phyloP scores from a whole-genome alignment of 2,797 vertebrate genomes.

The Peromyscus attwateri region DNA sequence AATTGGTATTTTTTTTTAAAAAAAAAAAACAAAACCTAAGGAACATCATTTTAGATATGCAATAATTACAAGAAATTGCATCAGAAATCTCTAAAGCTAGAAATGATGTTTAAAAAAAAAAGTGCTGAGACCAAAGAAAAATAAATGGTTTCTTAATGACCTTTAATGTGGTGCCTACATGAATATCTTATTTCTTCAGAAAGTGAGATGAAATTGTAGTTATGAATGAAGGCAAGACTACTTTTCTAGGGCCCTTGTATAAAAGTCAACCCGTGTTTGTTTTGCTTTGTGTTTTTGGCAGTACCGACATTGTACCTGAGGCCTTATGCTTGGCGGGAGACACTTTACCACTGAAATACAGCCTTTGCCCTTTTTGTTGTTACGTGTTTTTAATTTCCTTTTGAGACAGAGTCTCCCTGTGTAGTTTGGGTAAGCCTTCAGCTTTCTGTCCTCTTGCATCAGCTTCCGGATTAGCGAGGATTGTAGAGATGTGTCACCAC shows the following conservation, averaged over 20 bases:
- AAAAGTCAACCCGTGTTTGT: neutral
- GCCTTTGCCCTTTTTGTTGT: neutral
- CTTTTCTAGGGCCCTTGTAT: neutral
- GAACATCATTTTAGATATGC: neutral
- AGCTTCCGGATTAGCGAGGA: neutral
- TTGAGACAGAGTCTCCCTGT: neutral
- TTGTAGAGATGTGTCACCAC: neutral
- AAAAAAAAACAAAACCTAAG: neutral
- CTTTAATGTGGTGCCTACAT: neutral
- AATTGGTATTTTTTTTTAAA: slow-evolving; percentile 27
- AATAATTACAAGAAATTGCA: slow-evolving; percentile 53
- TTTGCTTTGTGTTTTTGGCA: neutral
- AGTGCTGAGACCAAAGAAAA: neutral
- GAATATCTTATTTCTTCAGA: slow-evolving; percentile 26
- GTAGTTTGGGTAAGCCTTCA: neutral
- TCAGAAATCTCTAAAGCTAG: slow-evolving; percentile 45
- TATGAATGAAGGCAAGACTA: neutral
- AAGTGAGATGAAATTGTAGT: slow-evolving; percentile 6
- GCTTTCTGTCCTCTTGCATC: neutral
- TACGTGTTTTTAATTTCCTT: neutral
- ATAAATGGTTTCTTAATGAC: neutral
- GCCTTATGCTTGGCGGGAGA: neutral
- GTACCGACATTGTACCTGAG: neutral
- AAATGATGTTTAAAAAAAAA: neutral
- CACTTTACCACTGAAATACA: neutral